phyloP scores from a whole-genome alignment of 2,888 invertebrate genomes.

The Charanyca ferruginea region DNA sequence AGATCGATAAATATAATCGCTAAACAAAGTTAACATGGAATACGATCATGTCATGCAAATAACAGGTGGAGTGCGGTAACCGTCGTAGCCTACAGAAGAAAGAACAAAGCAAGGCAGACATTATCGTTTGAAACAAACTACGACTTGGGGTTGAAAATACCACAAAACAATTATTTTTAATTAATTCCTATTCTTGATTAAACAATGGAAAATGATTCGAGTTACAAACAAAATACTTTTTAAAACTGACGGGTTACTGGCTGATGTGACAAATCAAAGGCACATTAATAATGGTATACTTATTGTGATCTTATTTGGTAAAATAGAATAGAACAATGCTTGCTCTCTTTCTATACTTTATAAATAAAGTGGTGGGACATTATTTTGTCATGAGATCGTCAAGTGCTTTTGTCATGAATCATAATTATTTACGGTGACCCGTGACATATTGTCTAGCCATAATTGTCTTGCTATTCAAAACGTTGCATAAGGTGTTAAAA shows the following conservation, averaged over 20 bases:
- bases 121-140: no score
- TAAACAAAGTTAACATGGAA: background rate
- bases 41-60: background rate
- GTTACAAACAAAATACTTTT: no score
- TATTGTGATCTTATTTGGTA: background rate
- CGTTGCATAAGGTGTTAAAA: background rate
- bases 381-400: conserved; percentile 17
- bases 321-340: conserved; percentile 15
- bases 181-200: no score
- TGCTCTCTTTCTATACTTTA: conserved; percentile 5
- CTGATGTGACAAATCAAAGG: background rate
- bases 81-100: no score
- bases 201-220: no score
- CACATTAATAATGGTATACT: background rate
- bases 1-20: no score
- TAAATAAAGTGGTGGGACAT: conserved; percentile 1
- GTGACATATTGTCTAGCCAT: background rate
- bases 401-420: conserved; percentile 24
- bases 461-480: conserved; percentile 12
- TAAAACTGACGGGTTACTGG: no score
- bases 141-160: no score
- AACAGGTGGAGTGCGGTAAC: no score
- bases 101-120: no score
- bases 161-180: no score
- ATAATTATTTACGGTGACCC: conserved; percentile 14